Percentiles rank a stretch among this genome's conserved stretches.
Conservation (phyloP, 2,113 vertebrate species). For the Diadophis punctatus region DNA sequence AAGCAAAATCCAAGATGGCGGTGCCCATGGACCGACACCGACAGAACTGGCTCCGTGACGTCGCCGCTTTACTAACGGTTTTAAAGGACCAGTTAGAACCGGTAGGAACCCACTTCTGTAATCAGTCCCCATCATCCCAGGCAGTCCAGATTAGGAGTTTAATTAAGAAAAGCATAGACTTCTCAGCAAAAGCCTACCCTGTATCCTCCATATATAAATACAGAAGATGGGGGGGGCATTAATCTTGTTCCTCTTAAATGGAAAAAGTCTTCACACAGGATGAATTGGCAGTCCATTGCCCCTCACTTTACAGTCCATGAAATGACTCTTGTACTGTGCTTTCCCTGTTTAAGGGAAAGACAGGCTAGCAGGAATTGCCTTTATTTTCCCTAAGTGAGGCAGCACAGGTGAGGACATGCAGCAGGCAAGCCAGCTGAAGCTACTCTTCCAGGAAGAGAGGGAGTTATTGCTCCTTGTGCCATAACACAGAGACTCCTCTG, state of each 20-base stretch:
- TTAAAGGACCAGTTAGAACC: too few relatives aligned
- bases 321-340: background rate
- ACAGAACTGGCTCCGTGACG: too few relatives aligned
- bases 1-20: too few relatives aligned
- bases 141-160: background rate
- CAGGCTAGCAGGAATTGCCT: background rate
- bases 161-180: background rate
- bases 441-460: background rate
- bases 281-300: background rate
- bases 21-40: too few relatives aligned
- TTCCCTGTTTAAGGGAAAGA: background rate
- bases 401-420: background rate
- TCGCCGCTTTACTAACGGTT: too few relatives aligned
- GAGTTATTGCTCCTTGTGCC: background rate
- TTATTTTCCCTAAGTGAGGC: background rate
- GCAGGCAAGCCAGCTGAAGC: background rate
- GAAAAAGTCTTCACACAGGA: background rate
- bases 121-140: background rate
- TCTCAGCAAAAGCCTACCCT: background rate
- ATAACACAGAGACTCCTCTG: background rate
- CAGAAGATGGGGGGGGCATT: background rate
- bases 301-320: background rate
- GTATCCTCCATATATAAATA: background rate
- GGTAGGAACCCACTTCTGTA: background rate
- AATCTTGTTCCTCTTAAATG: background rate